Evolutionary conservation across 2,113 vertebrate genomes (phyloP).

Genomic region (Boleophthalmus pectinirostris): DNA sequence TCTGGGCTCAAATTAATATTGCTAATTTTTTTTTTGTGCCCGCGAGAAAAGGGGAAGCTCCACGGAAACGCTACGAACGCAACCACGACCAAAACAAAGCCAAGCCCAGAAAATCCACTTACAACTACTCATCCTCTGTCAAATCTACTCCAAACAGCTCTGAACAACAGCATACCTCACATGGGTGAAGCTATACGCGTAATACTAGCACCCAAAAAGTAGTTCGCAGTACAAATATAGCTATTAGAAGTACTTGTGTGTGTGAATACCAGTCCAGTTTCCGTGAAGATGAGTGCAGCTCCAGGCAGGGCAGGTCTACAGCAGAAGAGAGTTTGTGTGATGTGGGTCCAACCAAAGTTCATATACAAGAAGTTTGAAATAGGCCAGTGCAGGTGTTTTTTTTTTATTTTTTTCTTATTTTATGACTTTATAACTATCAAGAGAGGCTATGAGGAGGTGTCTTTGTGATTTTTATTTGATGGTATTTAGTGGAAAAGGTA

Average conservation of each 20-base stretch:
- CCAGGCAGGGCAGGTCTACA: not conserved
- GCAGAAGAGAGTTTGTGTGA: not conserved
- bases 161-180: not conserved
- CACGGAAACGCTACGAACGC: not conserved
- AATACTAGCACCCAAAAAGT: not conserved
- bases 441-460: not conserved
- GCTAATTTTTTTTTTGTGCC: not conserved
- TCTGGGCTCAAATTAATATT: not conserved
- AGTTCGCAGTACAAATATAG: not conserved
- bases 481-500: not conserved
- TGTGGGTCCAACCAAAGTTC: not conserved
- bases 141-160: not conserved
- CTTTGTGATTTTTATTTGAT: not conserved
- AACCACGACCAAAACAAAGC: not conserved
- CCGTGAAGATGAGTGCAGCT: not conserved
- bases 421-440: not conserved
- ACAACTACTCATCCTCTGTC: not conserved
- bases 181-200: not conserved
- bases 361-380: not conserved
- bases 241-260: not conserved
- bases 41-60: slow-evolving; percentile 15
- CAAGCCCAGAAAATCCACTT: not conserved
- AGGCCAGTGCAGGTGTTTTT: not conserved
- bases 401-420: not conserved
- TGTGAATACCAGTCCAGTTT: not conserved